Evolutionary conservation across 2,113 vertebrate species (phyloP), one percentile per base, ranked within the genome.

Genomic region (Suricata suricatta): DNA sequence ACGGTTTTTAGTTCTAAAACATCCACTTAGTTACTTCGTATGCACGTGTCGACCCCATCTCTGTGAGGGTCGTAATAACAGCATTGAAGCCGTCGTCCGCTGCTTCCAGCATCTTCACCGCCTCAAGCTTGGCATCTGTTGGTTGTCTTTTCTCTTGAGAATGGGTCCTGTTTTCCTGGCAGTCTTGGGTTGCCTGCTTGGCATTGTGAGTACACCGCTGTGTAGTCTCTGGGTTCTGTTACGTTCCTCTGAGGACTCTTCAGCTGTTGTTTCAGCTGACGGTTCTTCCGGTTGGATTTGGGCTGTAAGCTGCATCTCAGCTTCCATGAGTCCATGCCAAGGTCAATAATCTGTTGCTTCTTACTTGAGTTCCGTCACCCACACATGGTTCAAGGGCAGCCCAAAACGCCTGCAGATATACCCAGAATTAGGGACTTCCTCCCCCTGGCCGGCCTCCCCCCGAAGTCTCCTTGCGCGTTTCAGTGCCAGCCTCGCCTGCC

Each of bases 101-200:
- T 11, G 1, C 3, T 31, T 25, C n/a, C 5, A 29, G 15, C 5
- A 7, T 25, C 41, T 44, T 9, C 4, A 1, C 29, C 74, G 7
- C 29, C 50, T 68, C 47, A 13, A 16, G 3, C 8, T 9, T 33
- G 33, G 15, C 1, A 7, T 15, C 60, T 52, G 0, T 44, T 4
- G 17, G 9, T 47, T 13, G 6, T 50, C 19, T 80, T 68, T 68
- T n/a, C 66, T 31, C 25, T 50, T 69, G 7, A 71, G 35, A 41
- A 17, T 2, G 3, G 13, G 33, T 29, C 21, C 19, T 14, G 0
- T 27, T 77, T 41, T 74, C 77, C 60, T 50, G 50, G 52, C 11
- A 0, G 3, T 9, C 60, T 50, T 23, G 33, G 9, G 9, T 23
- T 60, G 12, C 74, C 41, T 77, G 33, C 35, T 72, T 35, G 29